Base-by-base conservation (phyloP, 2,888 invertebrate species). In the Lumbricus terrestris region DNA sequence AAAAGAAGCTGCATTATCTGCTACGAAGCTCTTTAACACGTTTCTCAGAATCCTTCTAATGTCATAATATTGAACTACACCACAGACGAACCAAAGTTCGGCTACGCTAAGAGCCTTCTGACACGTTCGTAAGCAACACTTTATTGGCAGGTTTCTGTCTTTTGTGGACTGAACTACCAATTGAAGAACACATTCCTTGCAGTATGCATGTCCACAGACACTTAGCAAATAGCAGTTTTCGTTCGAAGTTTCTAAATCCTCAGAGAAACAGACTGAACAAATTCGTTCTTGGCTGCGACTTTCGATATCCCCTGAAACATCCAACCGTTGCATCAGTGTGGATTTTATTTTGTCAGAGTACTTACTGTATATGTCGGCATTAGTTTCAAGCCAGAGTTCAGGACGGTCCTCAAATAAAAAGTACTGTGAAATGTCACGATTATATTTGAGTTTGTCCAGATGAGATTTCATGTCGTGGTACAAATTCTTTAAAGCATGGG, bases 351-450 rank as follows among this genome's bases (percentile, higher is more conserved):
- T 18, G 0, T 85, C 37, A 18, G 34, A 35, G 35, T 85, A 85
- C 35, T 35, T 85, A 4, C 16, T 34, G 35, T 35, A 85, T 5
- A 37, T 18, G 8, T 85, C 85, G n/a, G 35, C 35, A 23, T 34
- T 85, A 35, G 85, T 85, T 35, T 85, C 85, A 37, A 85, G 85
- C 85, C 85, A 85, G 20, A 85, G 35, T 85, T 85, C 85, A 35
- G 85, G 34, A 35, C 34, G 85, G 37, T 85, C 85, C 15, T 85
- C 37, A 34, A 34, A 37, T 85, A 85, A 85, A 16, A 85, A 34
- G 35, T 35, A 34, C 37, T 85, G 85, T 85, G 34, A 34, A 34
- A 85, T 37, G n/a, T 35, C 35, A 23, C 23, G 4, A 6, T 35
- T 85, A 8, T 20, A 13, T 85, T 35, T 35, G n/a, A 85, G 85